Conservation (phyloP, 2,797 vertebrate genomes). For the Perodicticus potto region DNA sequence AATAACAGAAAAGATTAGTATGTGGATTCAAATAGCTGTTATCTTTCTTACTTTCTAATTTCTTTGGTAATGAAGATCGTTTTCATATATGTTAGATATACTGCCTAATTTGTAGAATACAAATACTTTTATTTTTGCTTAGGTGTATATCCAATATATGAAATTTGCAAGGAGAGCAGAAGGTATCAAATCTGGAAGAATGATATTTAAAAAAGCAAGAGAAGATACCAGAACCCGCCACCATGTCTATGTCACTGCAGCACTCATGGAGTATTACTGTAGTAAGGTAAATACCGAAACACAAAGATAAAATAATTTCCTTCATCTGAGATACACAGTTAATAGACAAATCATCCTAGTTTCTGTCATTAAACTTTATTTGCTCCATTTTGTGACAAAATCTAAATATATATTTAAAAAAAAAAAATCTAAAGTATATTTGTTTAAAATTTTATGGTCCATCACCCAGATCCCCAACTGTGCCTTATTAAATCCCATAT, state of each 20-base stretch:
- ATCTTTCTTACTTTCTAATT: slow-evolving; percentile 51
- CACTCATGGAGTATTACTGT: slow-evolving; percentile 99
- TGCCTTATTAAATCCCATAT: not conserved
- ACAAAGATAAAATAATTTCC: slow-evolving; percentile 12
- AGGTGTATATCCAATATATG: slow-evolving; percentile 99
- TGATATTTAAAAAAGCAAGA: slow-evolving; percentile 99
- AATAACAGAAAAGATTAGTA: not conserved
- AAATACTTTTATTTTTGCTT: slow-evolving; percentile 46
- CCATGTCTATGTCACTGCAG: slow-evolving; percentile 98
- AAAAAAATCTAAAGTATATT: too few relatives aligned
- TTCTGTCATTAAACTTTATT: slow-evolving; percentile 48
- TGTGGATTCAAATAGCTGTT: slow-evolving; percentile 23
- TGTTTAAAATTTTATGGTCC: not conserved
- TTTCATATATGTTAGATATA: slow-evolving; percentile 17
- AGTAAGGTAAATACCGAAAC: slow-evolving; percentile 93
- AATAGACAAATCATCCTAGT: slow-evolving; percentile 31
- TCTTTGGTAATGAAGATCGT: slow-evolving; percentile 40
- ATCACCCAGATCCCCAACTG: slow-evolving; percentile 23
- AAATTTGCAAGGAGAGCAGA: slow-evolving; percentile 99
- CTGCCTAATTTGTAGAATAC: slow-evolving; percentile 21
- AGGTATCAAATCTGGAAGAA: slow-evolving; percentile 97
- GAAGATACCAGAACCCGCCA: slow-evolving; percentile 97
- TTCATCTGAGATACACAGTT: slow-evolving; percentile 46
- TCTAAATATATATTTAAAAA: slow-evolving; percentile 36
- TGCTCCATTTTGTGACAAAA: slow-evolving; percentile 37